Base-by-base conservation (phyloP, 2,888 invertebrate species). In the Himalopsyche kuldschensis region DNA sequence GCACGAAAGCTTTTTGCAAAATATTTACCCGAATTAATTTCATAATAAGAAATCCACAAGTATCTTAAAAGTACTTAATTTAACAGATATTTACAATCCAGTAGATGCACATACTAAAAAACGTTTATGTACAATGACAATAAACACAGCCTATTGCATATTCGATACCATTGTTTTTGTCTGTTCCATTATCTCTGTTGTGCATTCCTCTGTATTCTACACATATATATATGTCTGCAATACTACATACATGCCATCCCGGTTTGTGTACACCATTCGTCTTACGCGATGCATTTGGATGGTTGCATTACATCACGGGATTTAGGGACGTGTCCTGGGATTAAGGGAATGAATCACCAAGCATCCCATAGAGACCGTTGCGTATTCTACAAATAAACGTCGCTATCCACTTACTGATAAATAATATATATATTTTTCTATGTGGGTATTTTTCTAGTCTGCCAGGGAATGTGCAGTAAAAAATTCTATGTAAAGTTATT, bases 291-390 rank as follows among this genome's bases (percentile, higher is more conserved):
- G 55, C 55, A 55, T 55, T 55, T 32, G 75, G 75, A 75, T 75
- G 75, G 75, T 55, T 75, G 32, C 32, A 20, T 75, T 85, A 83
- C 75, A 82, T 85, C 84, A 84, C 32, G 85, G 84, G 85, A 85
- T 85, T 84, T 84, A 75, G 83, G 47, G 79, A 75, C 80, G 76
- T 77, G 83, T 82, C 79, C 82, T 48, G 83, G 85, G 84, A 84
- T 85, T 82, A 84, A 82, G 79, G 84, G 81, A 78, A 85, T 85
- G 83, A 82, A 83, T 85, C 84, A 85, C 80, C 27, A n/a, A 76
- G 78, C 75, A 48, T 79, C 79, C 78, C 82, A 69, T 55, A 55
- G 35, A 78, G 55, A 82, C 82, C 48, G 78, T 76, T 55, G 55
- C 55, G 55, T 55, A 55, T 55, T 55, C 55, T 55, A 55, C 55